Evolutionary conservation across 2,113 vertebrate species (phyloP), one percentile per base, ranked within the genome.

Genomic region (Anoplopoma fimbria): DNA sequence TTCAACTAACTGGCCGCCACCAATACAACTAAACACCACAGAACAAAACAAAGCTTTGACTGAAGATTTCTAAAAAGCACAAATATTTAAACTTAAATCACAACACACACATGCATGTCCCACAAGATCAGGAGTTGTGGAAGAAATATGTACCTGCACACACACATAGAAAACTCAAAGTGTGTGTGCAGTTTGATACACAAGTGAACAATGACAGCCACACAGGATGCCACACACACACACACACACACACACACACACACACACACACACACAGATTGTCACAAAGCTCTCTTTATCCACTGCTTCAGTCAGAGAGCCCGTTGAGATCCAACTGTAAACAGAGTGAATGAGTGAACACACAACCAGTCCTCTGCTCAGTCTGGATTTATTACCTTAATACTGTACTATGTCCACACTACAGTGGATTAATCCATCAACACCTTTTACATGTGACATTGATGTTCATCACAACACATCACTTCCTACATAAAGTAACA

Each of bases 271-370:
- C 36, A 47, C 33, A 63, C 57, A 55, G 25, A 64, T 14, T 53
- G 60, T 51, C 14, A 17, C 42, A 47, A 47, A 47, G 45, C 45
- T 47, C 45, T 31, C 9, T 69, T 33, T 8, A 69, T 81, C 71
- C 42, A 40, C 9, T 34, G 53, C 40, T 69, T 62, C 40, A 68
- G 79, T 62, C 55, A 63, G 27, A 57, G 49, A 53, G 64, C 53
- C 10, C 55, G 63, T n/a, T 62, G 67, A 77, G 29, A 71, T 47
- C 60, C 19, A 23, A 45, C 78, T 58, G 60, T 25, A 58, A 71
- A 27, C 73, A 49, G 21, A 57, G 51, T 31, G 34, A 31, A 6
- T 14, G 73, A 64, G 31, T 49, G 15, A 33, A 69, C 31, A 29
- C 58, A 64, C 67, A 63, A 49, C 13, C 19, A 21, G 10, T 14